Evolutionary conservation across 1,140 invertebrate genomes (phyloP), one percentile per base, ranked within the genome.

Genomic region (Zaprionus africanus): DNA sequence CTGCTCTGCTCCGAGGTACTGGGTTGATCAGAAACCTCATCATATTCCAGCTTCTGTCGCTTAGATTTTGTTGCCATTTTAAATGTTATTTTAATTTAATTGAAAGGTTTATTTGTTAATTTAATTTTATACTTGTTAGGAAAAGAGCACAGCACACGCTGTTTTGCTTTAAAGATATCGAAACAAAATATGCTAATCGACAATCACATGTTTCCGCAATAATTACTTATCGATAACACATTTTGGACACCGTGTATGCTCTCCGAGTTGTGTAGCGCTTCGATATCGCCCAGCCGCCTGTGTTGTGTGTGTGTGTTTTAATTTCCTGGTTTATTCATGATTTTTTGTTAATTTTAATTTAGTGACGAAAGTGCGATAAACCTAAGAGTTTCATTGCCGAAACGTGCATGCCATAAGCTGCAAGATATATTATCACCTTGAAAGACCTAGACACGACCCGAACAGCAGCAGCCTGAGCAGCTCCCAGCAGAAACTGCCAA

Each of bases 251-350:
- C 63, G 56, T 41, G 46, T 51, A 60, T 54, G 63, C 70, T 62
- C 76, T 76, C 76, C 69, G 63, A 82, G 67, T 68, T 75, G 59
- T 58, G 84, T 79, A 66, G 54, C 64, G 64, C 53, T 66, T 34
- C 54, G 38, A 66, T 66, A 31, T 66, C 54, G 54, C 34, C 64
- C 43, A 51, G 64, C 64, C 64, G 80, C 66, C 83, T 80, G 84
- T 80, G 83, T 88, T 73, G 77, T 81, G 80, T 88, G 84, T 87
- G 76, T 83, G 64, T 66, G 64, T 86, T 88, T 88, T 76, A 90
- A 81, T 83, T 88, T 85, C 79, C 70, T 90, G 85, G 76, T 81
- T 88, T 71, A 84, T 83, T 84, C 68, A 84, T 82, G 79, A 78
- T 81, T 84, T 84, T 88, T 90, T 76, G 82, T 68, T 90, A 87